Evolutionary conservation across 2,888 invertebrate genomes (phyloP).

Genomic region (Luperina testacea): DNA sequence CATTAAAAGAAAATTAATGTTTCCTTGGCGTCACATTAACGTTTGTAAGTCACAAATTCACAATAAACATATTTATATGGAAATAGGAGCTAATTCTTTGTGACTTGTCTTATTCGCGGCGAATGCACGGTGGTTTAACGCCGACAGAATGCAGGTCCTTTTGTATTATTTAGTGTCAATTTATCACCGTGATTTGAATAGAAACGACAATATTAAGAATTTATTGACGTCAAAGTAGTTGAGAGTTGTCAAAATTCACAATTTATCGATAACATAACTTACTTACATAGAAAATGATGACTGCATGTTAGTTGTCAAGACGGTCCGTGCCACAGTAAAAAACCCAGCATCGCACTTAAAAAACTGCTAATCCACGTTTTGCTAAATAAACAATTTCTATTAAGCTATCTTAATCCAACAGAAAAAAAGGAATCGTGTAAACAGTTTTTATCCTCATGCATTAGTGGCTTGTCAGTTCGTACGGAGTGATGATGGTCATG

Average conservation of each 20-base stretch:
- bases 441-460: slow-evolving; percentile 74
- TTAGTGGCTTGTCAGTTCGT: slow-evolving; percentile 81
- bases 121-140: slow-evolving; percentile 20
- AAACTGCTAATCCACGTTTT: slow-evolving; percentile 29
- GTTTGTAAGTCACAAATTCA: slow-evolving; percentile 16
- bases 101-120: slow-evolving; percentile 21
- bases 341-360: slow-evolving; percentile 19
- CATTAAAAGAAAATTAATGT: slow-evolving; percentile 42
- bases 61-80: slow-evolving; percentile 29
- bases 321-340: slow-evolving; percentile 27
- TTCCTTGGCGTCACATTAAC: slow-evolving; percentile 13
- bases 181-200: slow-evolving; percentile 25
- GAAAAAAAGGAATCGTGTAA: slow-evolving; percentile 57
- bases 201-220: slow-evolving; percentile 10
- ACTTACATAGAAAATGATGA: background rate
- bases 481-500: slow-evolving; percentile 75
- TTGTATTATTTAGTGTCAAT: slow-evolving; percentile 11
- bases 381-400: slow-evolving; percentile 57
- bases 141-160: slow-evolving; percentile 29
- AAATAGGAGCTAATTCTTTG: slow-evolving; percentile 31
- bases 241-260: slow-evolving; percentile 4
- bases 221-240: background rate
- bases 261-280: slow-evolving; percentile 19
- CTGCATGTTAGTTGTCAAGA: slow-evolving; percentile 32
- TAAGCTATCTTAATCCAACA: slow-evolving; percentile 47